A percentile compares a stretch with the other conserved stretches of the same genome.
Conservation (phyloP, 2,888 invertebrate genomes). For the Orthonevra nobilis region DNA sequence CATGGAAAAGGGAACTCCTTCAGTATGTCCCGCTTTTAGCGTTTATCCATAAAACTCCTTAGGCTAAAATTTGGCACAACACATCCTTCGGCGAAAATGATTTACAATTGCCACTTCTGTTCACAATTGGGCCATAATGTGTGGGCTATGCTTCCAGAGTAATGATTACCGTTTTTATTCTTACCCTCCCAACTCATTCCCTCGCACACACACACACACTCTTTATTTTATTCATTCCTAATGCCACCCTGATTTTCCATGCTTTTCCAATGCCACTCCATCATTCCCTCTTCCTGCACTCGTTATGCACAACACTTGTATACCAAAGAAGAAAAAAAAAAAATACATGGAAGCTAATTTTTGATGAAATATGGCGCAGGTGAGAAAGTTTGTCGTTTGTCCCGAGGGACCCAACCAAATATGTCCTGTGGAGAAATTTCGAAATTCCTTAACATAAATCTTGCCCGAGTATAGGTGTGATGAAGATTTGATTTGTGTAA, state of each 20-base stretch:
- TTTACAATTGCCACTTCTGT: conserved; percentile 70
- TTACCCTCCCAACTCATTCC: background rate
- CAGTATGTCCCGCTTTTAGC: conserved; percentile 42
- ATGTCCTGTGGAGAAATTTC: conserved; percentile 22
- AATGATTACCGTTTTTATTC: conserved; percentile 37
- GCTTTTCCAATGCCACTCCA: background rate
- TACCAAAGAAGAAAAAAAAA: conserved; percentile 10
- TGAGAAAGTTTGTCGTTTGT: conserved; percentile 66
- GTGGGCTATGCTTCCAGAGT: conserved; percentile 41
- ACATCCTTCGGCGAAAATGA: conserved; percentile 58
- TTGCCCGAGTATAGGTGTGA: conserved; percentile 41
- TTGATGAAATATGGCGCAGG: conserved; percentile 58
- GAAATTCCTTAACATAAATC: conserved; percentile 56
- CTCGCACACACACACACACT: conserved; percentile 33
- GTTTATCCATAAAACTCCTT: conserved; percentile 44
- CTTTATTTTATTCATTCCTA: conserved; percentile 61
- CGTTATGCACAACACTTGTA: conserved; percentile 16
- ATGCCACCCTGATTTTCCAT: conserved; percentile 8
- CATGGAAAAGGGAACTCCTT: conserved; percentile 13
- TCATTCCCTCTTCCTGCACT: background rate
- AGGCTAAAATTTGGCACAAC: conserved; percentile 47
- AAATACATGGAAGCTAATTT: conserved; percentile 47
- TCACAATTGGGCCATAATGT: conserved; percentile 67
- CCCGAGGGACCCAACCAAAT: conserved; percentile 23
- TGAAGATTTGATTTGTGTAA: conserved; percentile 61